Percentiles rank a stretch among this genome's conserved stretches.
Conservation (phyloP, 1,140 invertebrate species). For the Temnothorax longispinosus region DNA sequence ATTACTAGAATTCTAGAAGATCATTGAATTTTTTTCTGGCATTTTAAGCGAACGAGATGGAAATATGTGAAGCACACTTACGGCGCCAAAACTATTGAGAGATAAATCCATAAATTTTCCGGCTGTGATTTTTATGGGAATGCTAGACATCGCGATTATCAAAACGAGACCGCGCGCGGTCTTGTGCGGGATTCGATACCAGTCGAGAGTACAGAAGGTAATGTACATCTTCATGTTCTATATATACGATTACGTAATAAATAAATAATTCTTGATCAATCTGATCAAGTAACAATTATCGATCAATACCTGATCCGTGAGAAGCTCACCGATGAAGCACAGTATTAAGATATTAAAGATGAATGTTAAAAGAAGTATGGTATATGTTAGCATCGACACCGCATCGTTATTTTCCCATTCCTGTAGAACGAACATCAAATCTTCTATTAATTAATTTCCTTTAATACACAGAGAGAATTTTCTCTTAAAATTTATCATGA, state of each 20-base stretch:
- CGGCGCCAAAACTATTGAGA: constrained; percentile 66
- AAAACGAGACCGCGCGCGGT: constrained; percentile 65
- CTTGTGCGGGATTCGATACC: constrained; percentile 64
- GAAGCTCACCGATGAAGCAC: constrained; percentile 70
- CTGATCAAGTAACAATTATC: background rate
- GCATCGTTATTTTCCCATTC: constrained; percentile 62
- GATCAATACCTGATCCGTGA: constrained; percentile 63
- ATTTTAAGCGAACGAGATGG: background rate
- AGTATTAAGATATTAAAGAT: constrained; percentile 72
- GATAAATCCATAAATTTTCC: constrained; percentile 69
- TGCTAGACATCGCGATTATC: constrained; percentile 68
- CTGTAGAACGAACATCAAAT: constrained; percentile 55
- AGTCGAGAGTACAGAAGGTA: constrained; percentile 63
- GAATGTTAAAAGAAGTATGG: constrained; percentile 59
- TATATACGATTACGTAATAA: background rate
- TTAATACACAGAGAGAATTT: background rate
- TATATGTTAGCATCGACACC: constrained; percentile 36
- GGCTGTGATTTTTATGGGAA: constrained; percentile 63
- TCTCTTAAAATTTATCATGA: too few species aligned
- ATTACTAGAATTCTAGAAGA: background rate
- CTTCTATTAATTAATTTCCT: background rate
- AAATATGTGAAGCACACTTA: constrained; percentile 46
- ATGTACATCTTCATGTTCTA: constrained; percentile 15
- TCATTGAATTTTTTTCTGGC: background rate
- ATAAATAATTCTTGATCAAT: background rate